A percentile compares a stretch with the other conserved stretches of the same genome.
Conservation (phyloP, 2,113 vertebrate genomes). For the Channa maculata region DNA sequence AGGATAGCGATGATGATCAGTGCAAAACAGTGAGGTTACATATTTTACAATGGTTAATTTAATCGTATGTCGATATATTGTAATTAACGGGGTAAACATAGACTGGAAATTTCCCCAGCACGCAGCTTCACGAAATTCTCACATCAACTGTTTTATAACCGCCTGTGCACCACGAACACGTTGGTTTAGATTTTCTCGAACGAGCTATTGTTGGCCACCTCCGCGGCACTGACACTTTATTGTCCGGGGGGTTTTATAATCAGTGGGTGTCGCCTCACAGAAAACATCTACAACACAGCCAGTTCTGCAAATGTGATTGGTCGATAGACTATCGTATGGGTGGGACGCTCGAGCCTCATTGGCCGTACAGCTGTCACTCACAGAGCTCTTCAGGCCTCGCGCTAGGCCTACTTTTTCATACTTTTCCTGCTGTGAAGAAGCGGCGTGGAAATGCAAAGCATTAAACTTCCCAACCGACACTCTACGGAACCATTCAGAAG, state of each 20-base stretch:
- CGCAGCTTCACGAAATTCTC: not conserved
- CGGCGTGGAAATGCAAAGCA: conserved; percentile 56
- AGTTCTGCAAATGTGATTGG: conserved; percentile 25
- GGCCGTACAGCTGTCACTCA: conserved; percentile 63
- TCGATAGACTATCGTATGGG: not conserved
- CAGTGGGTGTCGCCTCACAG: conserved; percentile 51
- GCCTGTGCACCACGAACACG: fast-evolving
- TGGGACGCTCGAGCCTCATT: conserved; percentile 34
- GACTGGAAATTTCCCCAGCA: not conserved
- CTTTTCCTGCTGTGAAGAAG: conserved; percentile 56
- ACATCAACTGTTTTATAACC: not conserved
- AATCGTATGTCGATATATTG: not conserved
- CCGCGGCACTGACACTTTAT: conserved; percentile 49
- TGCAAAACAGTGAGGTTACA: not conserved
- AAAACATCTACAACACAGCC: not conserved
- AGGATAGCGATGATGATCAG: not conserved
- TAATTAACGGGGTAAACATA: not conserved
- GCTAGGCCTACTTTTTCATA: conserved; percentile 73
- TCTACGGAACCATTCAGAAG: not conserved
- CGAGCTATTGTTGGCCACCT: conserved; percentile 22
- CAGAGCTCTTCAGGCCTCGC: conserved; percentile 59
- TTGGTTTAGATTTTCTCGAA: fast-evolving
- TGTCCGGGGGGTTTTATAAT: conserved; percentile 76
- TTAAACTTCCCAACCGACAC: conserved; percentile 59
- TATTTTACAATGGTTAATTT: not conserved